Evolutionary conservation across 2,888 invertebrate species (phyloP).

Genomic region (Seira sanloemensis): DNA sequence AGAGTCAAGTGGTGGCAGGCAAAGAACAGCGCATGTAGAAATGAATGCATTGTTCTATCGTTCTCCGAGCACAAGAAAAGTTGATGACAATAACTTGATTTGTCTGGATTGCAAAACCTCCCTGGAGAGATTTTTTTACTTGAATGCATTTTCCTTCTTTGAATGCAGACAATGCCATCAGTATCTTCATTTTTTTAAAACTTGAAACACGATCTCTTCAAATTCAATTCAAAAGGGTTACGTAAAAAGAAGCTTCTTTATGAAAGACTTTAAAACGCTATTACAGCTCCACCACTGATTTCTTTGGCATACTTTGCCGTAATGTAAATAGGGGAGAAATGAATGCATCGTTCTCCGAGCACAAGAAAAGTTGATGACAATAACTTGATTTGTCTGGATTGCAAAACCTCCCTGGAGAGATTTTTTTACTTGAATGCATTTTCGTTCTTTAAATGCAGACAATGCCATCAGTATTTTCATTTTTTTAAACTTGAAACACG

Average conservation of each 20-base stretch:
- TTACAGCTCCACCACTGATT: background rate
- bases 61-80: too few relatives aligned
- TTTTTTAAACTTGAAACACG: conserved; percentile 49
- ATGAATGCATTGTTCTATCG: too few relatives aligned
- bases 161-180: conserved; percentile 9
- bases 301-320: background rate
- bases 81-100: conserved; percentile 54
- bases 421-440: conserved; percentile 20
- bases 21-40: too few relatives aligned
- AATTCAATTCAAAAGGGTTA: conserved; percentile 21
- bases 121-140: conserved; percentile 46
- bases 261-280: background rate
- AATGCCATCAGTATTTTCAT: conserved; percentile 27
- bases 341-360: too few relatives aligned
- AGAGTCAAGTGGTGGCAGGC: background rate
- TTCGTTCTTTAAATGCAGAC: conserved; percentile 5
- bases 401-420: conserved; percentile 61
- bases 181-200: conserved; percentile 39
- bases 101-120: conserved; percentile 58
- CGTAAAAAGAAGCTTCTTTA: background rate
- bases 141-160: conserved; percentile 16
- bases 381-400: conserved; percentile 45
- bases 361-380: conserved; percentile 55
- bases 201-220: conserved; percentile 51
- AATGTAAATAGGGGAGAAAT: too few relatives aligned